Evolutionary conservation across 2,113 vertebrate species (phyloP), one percentile per base, ranked within the genome.

Genomic region (Oryzias melastigma): DNA sequence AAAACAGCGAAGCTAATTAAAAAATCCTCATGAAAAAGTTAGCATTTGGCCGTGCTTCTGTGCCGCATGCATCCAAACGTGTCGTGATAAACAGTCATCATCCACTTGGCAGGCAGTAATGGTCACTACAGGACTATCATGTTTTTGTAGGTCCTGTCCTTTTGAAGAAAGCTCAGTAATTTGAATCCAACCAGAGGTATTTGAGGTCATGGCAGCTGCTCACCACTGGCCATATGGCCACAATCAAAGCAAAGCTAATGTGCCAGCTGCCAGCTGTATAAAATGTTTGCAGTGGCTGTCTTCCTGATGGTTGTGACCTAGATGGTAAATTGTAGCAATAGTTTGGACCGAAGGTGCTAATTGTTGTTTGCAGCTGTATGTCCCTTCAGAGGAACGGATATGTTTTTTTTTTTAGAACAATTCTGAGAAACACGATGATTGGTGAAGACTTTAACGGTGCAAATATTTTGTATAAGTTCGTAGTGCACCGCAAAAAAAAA

Each of bases 161-260:
- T 77, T 50, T 78, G 43, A 77, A 76, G 73, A 81, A 72, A 75
- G 75, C 55, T 66, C 50, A 58, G 63, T 62, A 74, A 74, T 81
- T 62, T 68, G 75, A 82, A 73, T 74, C 65, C 52, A 69, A 78
- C 78, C 70, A 68, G 74, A 70, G 73, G 65, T 75, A 64, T 77
- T 69, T 73, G 22, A 44, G 83, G 82, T 88, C 88, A 80, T 66
- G 63, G 75, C 68, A 65, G 68, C 62, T 52, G 43, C 73, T 77
- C 68, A 62, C 82, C 65, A 68, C 75, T 68, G 79, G 67, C 83
- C 86, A 88, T 90, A 90, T 87, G 88, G 82, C 56, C 61, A 54
- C 78, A 82, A 82, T 85, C 85, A 87, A 83, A 78, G 76, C n/a
- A 14, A 20, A 65, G 72, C 86, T 82, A 85, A 81, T 84, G 85